These are phyloP conservation scores for Lagopus muta DNA, from an alignment of 2,113 vertebrate genomes.

Conservation along the genomic window DNA sequence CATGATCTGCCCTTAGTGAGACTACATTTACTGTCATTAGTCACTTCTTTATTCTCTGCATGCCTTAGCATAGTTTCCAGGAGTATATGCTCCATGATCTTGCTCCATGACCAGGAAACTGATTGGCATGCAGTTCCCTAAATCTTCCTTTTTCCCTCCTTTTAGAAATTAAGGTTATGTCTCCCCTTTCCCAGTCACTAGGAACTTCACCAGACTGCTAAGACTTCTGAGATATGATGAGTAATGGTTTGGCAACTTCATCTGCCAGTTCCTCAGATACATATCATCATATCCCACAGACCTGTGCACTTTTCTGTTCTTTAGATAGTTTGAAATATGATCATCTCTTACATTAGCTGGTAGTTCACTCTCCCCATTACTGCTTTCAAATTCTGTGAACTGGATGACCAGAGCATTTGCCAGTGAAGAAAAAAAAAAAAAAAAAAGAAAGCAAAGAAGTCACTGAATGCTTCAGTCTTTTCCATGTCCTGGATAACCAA, in stretches of 20 bases:
- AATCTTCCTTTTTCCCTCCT: neutral
- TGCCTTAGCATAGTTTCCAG: too few relatives aligned
- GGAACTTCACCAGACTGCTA: neutral
- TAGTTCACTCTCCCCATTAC: too few relatives aligned
- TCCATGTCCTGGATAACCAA: too few relatives aligned
- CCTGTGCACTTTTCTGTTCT: neutral
- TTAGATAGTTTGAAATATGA: too few relatives aligned
- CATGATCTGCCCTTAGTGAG: too few relatives aligned
- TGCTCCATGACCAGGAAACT: too few relatives aligned
- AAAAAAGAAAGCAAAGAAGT: neutral
- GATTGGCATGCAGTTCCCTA: too few relatives aligned
- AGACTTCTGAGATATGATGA: neutral
- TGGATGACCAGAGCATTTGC: neutral
- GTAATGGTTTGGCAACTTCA: neutral
- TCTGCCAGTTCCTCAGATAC: neutral
- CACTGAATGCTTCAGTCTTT: neutral
- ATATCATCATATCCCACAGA: neutral
- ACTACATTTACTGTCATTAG: too few relatives aligned
- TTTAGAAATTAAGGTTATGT: neutral
- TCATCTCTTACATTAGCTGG: too few relatives aligned
- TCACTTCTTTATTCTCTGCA: too few relatives aligned
- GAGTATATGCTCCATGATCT: too few relatives aligned
- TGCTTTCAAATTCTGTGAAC: neutral
- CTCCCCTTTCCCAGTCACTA: neutral
- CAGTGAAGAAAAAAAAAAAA: neutral